Evolutionary conservation across 2,797 vertebrate genomes (phyloP), one percentile per base, ranked within the genome.

Genomic region (Rhynchotus rufescens): DNA sequence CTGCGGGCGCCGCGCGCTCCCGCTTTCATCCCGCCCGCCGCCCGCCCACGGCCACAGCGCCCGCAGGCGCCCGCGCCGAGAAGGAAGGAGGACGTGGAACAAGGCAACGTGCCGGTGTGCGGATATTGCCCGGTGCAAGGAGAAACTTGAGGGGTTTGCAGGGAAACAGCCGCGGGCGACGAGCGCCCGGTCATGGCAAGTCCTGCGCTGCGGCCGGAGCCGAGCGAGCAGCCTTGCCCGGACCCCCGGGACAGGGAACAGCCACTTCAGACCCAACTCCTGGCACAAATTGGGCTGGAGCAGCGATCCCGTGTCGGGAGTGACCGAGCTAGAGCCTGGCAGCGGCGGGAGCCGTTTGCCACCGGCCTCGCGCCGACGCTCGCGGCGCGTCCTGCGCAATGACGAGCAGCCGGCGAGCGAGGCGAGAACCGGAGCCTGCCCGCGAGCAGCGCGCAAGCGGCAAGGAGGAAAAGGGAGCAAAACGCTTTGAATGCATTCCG

Each of bases 401-500:
- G 92, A 92, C 0, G 26, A 86, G 88, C 86, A 91, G 86, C 0
- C 6, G 87, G 75, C 54, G 91, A 92, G 96, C 92, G 82, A 94
- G 92, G 5, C 57, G 85, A 91, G 91, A 96, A 87, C 79, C 75
- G 78, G 84, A 82, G 92, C 42, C 73, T 91, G 89, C 71, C 90
- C 81, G 36, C 44, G 89, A 94, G 88, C 87, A 84, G 76, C 91
- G 86, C 86, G 59, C 83, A 85, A 56, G 85, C 80, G 73, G 93
- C 87, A 89, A 87, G 67, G 49, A 88, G 59, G 62, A 26, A 47
- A 72, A 74, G 88, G 75, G 45, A 84, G 88, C 76, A 62, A 94
- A 92, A 81, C 5, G 54, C 90, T 91, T 56, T 47, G 80, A 89
- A 82, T 84, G 75, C 89, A 76, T 88, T 80, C 68, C 85, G 89